A percentile compares a stretch with the other conserved stretches of the same genome.
Evolutionary conservation across 2,888 invertebrate species (phyloP).

Genomic region (Gonocerus acuteangulatus): DNA sequence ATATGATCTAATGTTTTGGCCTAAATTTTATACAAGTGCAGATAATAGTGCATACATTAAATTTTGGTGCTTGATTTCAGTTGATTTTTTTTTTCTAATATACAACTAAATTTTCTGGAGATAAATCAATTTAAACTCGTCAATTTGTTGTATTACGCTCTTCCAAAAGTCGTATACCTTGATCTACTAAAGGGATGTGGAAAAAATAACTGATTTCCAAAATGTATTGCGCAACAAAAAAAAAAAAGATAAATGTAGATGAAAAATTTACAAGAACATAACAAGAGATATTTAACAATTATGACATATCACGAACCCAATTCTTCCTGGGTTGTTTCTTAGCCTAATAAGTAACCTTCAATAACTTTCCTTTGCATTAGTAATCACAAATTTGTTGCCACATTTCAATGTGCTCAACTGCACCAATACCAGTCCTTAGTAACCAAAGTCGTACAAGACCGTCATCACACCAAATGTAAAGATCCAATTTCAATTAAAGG

Average conservation of each 20-base stretch:
- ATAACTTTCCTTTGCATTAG: slow-evolving; percentile 25
- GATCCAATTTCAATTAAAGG: slow-evolving; percentile 5
- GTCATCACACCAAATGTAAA: slow-evolving; percentile 22
- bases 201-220: slow-evolving; percentile 20
- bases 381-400: slow-evolving; percentile 21
- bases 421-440: slow-evolving; percentile 23
- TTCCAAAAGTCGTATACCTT: slow-evolving; percentile 20
- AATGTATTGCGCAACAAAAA: slow-evolving; percentile 5
- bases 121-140: slow-evolving; percentile 6
- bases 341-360: slow-evolving; percentile 30
- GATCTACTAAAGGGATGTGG: slow-evolving; percentile 14
- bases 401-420: slow-evolving; percentile 17
- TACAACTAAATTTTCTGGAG: slow-evolving; percentile 17
- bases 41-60: slow-evolving; percentile 35
- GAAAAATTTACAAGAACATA: slow-evolving; percentile 24
- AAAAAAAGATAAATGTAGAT: slow-evolving; percentile 7
- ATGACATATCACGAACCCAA: slow-evolving; percentile 25
- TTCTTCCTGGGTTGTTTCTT: slow-evolving; percentile 24
- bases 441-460: slow-evolving; percentile 16
- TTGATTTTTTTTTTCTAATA: slow-evolving; percentile 15
- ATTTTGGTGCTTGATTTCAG: slow-evolving; percentile 34
- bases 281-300: slow-evolving; percentile 27
- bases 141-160: not conserved
- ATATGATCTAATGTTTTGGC: slow-evolving; percentile 30
- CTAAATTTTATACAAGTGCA: slow-evolving; percentile 35